Evolutionary conservation across 2,888 invertebrate species (phyloP).

Genomic region (Alentia gelatinosa): DNA sequence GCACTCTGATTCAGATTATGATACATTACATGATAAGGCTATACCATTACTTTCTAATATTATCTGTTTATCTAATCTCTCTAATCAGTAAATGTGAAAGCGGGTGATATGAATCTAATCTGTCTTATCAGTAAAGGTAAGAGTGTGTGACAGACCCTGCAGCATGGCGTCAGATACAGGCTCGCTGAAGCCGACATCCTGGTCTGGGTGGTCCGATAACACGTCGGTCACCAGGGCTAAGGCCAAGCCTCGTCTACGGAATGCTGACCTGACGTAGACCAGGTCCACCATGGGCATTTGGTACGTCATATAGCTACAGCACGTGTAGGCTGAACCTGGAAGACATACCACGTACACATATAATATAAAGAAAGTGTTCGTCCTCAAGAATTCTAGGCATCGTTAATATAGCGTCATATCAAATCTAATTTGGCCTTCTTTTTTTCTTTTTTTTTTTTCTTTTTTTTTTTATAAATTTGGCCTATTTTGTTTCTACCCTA

Average conservation of each 20-base stretch:
- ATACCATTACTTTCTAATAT: no score
- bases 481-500: no score
- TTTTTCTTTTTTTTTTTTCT: no score
- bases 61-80: no score
- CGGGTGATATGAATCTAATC: not conserved
- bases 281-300: slow-evolving; percentile 47
- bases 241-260: slow-evolving; percentile 32
- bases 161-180: slow-evolving; percentile 50
- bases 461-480: no score
- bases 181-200: slow-evolving; percentile 51
- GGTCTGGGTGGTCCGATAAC: not conserved
- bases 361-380: no score
- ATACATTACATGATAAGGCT: no score
- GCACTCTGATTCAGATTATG: not conserved
- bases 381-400: no score
- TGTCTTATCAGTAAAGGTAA: not conserved
- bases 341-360: no score
- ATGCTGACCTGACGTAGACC: not conserved
- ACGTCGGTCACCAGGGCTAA: not conserved
- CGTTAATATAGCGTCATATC: no score
- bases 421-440: no score
- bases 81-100: no score
- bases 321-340: slow-evolving; percentile 27
- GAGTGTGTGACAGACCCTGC: not conserved
- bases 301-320: not conserved